These are phyloP conservation scores for Agrotis exclamationis DNA, from an alignment of 2,888 invertebrate species.

Conservation along the genomic window DNA sequence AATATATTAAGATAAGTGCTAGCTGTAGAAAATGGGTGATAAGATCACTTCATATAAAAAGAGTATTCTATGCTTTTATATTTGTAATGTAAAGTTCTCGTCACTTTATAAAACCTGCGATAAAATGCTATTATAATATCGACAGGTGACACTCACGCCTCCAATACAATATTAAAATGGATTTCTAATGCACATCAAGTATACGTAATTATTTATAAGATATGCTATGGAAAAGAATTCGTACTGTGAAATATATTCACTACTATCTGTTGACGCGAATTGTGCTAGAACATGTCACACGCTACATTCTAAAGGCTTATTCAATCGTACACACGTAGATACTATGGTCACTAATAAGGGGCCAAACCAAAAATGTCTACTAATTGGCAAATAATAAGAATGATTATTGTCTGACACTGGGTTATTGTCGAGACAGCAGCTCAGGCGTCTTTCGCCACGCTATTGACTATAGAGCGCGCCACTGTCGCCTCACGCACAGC, in stretches of 20 bases:
- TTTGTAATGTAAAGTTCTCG: constrained; percentile 29
- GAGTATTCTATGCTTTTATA: constrained; percentile 50
- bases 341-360: constrained; percentile 70
- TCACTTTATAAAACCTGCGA: constrained; percentile 48
- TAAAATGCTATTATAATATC: constrained; percentile 34
- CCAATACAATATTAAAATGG: constrained; percentile 46
- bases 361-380: constrained; percentile 76
- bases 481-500: constrained; percentile 34
- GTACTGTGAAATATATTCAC: constrained; percentile 52
- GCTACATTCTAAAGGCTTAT: constrained; percentile 57
- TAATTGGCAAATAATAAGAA: constrained; percentile 86
- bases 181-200: constrained; percentile 58
- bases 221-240: constrained; percentile 66
- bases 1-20: constrained; percentile 53
- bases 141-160: constrained; percentile 29
- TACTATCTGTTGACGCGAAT: constrained; percentile 46
- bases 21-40: constrained; percentile 60
- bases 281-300: constrained; percentile 56
- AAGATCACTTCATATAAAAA: constrained; percentile 62
- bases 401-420: constrained; percentile 91
- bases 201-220: constrained; percentile 61
- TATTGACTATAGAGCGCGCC: constrained; percentile 81
- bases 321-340: constrained; percentile 62
- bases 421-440: constrained; percentile 91
- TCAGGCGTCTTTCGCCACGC: constrained; percentile 80